Percentiles rank a stretch among this genome's conserved stretches.
Evolutionary conservation across 2,797 vertebrate species (phyloP).

Genomic region (Pipistrellus pygmaeus): DNA sequence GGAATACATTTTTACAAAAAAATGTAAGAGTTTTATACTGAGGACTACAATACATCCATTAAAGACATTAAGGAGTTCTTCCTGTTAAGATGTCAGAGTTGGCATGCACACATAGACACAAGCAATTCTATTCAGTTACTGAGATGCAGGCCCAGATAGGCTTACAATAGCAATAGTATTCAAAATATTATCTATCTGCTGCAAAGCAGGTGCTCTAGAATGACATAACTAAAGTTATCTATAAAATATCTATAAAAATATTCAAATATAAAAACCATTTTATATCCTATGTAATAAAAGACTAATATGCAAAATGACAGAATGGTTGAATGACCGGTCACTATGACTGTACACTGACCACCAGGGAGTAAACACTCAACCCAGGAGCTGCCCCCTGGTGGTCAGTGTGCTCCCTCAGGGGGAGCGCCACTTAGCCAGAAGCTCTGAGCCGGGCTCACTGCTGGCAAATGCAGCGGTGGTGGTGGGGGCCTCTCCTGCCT

Average conservation of each 20-base stretch:
- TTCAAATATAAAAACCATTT: neutral
- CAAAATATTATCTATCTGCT: neutral
- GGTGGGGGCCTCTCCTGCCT: too few relatives aligned
- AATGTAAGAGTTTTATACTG: neutral
- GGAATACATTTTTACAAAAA: neutral
- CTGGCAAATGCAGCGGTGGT: too few relatives aligned
- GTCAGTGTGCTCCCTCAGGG: too few relatives aligned
- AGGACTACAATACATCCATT: neutral
- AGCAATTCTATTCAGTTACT: neutral
- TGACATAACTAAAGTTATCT: neutral
- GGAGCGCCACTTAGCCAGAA: too few relatives aligned
- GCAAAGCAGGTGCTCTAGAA: constrained; percentile 3
- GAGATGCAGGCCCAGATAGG: neutral
- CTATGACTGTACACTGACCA: too few relatives aligned
- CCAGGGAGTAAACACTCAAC: too few relatives aligned
- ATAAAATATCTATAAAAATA: neutral
- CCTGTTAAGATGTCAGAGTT: neutral
- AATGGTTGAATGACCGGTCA: too few relatives aligned
- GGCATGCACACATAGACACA: neutral
- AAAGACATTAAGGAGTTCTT: neutral
- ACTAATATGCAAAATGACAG: too few relatives aligned
- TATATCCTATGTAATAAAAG: neutral
- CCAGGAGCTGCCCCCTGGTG: too few relatives aligned
- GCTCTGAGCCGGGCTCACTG: too few relatives aligned
- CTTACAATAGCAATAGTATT: neutral